phyloP scores from a whole-genome alignment of 2,797 vertebrate species.

The Cyclura pinguis region DNA sequence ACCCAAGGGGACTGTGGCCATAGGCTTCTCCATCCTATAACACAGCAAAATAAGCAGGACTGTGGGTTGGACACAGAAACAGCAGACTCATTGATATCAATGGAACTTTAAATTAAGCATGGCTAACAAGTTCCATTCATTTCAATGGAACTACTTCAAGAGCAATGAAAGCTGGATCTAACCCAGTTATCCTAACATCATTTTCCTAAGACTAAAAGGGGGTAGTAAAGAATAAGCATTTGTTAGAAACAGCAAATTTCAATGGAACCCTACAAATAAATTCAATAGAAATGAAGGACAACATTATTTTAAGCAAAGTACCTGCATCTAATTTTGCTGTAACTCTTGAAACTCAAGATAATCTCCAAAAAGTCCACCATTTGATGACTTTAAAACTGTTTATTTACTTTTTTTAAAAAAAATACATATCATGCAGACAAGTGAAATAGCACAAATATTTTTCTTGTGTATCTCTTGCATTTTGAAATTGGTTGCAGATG shows the following conservation, averaged over 20 bases:
- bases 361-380: not conserved
- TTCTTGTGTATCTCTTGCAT: slow-evolving; percentile 51
- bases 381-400: not conserved
- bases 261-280: not conserved
- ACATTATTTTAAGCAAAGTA: not conserved
- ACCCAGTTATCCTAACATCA: not conserved
- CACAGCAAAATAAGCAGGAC: no score
- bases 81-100: not conserved
- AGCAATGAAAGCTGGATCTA: not conserved
- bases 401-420: slow-evolving; percentile 21
- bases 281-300: not conserved
- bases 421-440: slow-evolving; percentile 13
- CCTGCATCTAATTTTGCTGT: not conserved
- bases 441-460: slow-evolving; percentile 57
- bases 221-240: no score
- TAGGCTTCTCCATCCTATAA: not conserved
- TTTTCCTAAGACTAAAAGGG: not conserved
- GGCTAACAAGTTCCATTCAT: no score
- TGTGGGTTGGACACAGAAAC: no score
- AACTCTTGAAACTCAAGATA: not conserved
- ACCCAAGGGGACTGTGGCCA: not conserved
- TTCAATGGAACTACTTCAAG: not conserved
- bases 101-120: not conserved
- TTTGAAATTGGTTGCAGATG: slow-evolving; percentile 66
- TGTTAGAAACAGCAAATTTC: not conserved